Conservation (phyloP, 2,113 vertebrate genomes). For the Cynocephalus volans region DNA sequence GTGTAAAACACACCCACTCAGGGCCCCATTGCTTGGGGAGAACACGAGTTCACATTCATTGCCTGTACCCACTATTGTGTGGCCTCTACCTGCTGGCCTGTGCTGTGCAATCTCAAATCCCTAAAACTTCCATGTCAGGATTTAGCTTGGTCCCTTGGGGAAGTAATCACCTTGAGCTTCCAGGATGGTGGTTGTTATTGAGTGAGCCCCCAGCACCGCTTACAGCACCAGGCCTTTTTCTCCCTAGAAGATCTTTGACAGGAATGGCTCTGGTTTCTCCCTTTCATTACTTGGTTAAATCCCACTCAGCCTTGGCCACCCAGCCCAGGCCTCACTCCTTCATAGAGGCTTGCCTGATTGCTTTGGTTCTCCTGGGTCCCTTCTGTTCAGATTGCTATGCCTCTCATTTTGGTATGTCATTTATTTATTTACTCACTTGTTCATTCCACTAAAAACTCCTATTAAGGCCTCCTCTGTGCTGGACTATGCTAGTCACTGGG, state of each 20-base stretch:
- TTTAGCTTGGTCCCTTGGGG: neutral
- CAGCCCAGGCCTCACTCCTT: neutral
- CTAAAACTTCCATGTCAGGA: neutral
- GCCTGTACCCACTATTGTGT: rapidly evolving
- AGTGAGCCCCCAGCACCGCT: neutral
- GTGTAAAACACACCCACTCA: neutral
- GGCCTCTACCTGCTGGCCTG: neutral
- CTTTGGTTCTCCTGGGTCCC: neutral
- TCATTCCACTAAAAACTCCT: neutral
- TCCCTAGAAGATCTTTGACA: neutral
- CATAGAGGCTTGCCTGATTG: neutral
- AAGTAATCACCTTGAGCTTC: neutral
- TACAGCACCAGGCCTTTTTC: neutral
- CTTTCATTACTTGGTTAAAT: neutral
- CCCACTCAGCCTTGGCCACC: neutral
- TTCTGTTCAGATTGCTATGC: neutral
- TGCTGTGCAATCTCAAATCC: neutral
- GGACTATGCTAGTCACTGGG: neutral
- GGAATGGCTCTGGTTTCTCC: neutral
- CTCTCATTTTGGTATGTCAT: neutral
- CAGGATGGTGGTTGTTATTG: neutral
- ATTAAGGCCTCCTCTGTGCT: neutral
- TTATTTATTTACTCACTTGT: neutral
- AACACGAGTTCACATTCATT: neutral
- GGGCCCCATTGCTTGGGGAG: neutral